Evolutionary conservation across 2,797 vertebrate genomes (phyloP).

Genomic region (Atherinosoma microstoma): DNA sequence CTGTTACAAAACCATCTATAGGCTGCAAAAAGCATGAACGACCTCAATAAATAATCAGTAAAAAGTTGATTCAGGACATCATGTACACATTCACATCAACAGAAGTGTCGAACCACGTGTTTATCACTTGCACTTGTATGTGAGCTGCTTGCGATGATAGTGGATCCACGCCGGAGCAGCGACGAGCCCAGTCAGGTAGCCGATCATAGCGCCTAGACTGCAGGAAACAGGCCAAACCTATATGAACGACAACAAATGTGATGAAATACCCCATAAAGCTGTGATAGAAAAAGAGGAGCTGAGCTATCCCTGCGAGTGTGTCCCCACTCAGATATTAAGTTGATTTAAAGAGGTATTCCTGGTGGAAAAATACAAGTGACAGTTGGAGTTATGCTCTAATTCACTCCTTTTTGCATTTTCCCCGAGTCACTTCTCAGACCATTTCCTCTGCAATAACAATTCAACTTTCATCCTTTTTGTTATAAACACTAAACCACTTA

Average conservation of each 20-base stretch:
- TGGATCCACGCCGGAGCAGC: constrained; percentile 94
- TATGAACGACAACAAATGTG: constrained; percentile 4
- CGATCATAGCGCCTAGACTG: constrained; percentile 91
- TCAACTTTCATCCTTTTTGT: constrained; percentile 27
- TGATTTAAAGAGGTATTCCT: not conserved
- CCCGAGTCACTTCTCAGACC: constrained; percentile 17
- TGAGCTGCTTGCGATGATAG: constrained; percentile 94
- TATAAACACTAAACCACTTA: constrained; percentile 5
- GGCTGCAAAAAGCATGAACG: constrained; percentile 11
- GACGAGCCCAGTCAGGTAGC: constrained; percentile 90
- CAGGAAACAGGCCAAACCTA: constrained; percentile 98
- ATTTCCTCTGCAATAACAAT: constrained; percentile 28
- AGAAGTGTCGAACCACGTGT: not conserved
- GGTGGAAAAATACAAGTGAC: constrained; percentile 10
- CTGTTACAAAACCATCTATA: constrained; percentile 53
- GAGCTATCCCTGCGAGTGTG: not conserved
- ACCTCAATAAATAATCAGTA: constrained; percentile 67
- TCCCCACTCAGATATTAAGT: not conserved
- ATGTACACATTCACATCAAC: constrained; percentile 17
- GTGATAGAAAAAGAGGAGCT: not conserved
- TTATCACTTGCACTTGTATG: constrained; percentile 95
- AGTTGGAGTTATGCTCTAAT: constrained; percentile 40
- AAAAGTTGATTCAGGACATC: constrained; percentile 33
- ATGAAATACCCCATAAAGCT: not conserved
- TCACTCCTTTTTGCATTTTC: constrained; percentile 37